A percentile compares a stretch with the other conserved stretches of the same genome.
These are phyloP conservation scores for Scatophagus argus DNA, from an alignment of 2,113 vertebrate species.

Conservation along the genomic window DNA sequence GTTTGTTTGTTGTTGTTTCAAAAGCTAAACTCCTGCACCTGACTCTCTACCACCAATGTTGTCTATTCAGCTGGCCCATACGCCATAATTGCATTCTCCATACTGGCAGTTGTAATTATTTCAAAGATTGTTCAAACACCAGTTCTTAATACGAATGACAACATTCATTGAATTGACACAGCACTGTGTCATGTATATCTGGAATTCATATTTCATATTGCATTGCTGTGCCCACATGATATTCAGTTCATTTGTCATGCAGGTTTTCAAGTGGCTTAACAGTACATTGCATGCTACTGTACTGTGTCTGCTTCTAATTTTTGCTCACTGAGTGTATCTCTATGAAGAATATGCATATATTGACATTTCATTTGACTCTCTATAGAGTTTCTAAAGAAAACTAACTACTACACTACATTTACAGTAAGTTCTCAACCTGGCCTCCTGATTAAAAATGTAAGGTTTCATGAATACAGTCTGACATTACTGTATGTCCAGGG, in stretches of 20 bases:
- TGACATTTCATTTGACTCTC: not conserved
- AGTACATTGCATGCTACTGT: not conserved
- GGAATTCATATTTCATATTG: not conserved
- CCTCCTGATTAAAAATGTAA: not conserved
- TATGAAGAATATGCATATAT: not conserved
- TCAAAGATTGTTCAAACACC: not conserved
- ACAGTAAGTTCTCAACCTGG: not conserved
- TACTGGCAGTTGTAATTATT: not conserved
- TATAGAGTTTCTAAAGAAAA: not conserved
- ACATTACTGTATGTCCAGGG: constrained; percentile 23
- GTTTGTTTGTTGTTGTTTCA: too few relatives aligned
- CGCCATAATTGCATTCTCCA: not conserved
- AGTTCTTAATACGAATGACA: not conserved
- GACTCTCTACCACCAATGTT: not conserved
- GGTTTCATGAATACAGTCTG: constrained; percentile 12
- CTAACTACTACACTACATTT: not conserved
- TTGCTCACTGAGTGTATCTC: not conserved
- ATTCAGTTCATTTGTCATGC: constrained; percentile 24
- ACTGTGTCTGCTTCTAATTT: not conserved
- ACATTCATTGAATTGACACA: not conserved
- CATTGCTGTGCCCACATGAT: not conserved
- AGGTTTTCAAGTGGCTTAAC: constrained; percentile 6
- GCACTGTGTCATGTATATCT: too few relatives aligned
- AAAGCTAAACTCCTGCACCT: not conserved
- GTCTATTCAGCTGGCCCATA: not conserved